Conservation (phyloP, 2,113 vertebrate species). For the Phylloscopus trochiloides region DNA sequence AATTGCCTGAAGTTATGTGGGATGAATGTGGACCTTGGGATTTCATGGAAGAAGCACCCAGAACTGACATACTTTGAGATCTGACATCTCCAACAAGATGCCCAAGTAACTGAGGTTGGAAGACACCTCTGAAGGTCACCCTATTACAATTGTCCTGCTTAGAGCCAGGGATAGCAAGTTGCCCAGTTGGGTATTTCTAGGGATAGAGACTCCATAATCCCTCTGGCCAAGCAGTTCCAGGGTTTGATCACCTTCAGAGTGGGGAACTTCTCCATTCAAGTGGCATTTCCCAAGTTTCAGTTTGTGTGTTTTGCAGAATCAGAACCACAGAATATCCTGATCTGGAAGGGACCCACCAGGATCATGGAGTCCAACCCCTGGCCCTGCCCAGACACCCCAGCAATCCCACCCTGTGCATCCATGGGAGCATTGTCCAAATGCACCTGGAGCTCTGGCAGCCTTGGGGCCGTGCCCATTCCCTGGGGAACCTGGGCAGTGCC, state of each 20-base stretch:
- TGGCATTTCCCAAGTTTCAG: not conserved
- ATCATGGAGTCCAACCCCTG: accelerated
- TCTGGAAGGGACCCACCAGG: accelerated
- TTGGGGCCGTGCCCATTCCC: not conserved
- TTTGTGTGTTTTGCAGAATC: not conserved
- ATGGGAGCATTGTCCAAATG: accelerated
- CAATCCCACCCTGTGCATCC: not conserved
- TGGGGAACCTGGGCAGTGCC: not conserved
- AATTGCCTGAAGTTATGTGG: not conserved
- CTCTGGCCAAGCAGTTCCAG: not conserved
- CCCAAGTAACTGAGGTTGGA: not conserved
- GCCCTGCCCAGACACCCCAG: accelerated
- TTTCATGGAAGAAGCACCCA: not conserved
- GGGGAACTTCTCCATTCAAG: not conserved
- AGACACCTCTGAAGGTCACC: not conserved
- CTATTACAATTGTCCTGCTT: not conserved
- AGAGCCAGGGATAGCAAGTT: not conserved
- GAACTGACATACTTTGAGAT: not conserved
- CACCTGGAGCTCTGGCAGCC: not conserved
- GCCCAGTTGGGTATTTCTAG: not conserved
- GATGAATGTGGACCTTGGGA: not conserved
- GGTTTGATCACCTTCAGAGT: not conserved
- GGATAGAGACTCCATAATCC: not conserved
- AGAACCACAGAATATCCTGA: not conserved
- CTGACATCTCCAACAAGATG: not conserved